Percentiles rank a stretch among this genome's conserved stretches.
Conservation (phyloP, 2,113 vertebrate genomes). For the Misgurnus mizolepis region DNA sequence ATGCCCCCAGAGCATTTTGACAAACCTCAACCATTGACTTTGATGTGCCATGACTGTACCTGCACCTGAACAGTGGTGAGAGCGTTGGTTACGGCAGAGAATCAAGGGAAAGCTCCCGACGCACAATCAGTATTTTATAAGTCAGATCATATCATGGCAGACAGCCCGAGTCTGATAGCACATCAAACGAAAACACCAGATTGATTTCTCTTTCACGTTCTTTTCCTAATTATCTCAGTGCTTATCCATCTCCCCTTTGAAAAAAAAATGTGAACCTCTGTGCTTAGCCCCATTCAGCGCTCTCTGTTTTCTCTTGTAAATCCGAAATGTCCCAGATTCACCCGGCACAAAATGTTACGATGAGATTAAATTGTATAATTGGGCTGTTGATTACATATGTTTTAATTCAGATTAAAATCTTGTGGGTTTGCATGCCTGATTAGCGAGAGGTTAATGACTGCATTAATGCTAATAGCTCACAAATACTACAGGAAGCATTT, state of each 20-base stretch:
- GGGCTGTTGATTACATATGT: constrained; percentile 2
- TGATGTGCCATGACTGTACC: constrained; percentile 26
- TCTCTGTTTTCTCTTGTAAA: neutral
- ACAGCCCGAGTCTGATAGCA: constrained; percentile 42
- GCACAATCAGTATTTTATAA: constrained; percentile 42
- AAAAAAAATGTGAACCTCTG: neutral
- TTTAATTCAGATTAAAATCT: neutral
- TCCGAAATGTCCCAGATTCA: neutral
- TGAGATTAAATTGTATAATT: constrained; percentile 16
- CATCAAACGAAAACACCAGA: constrained; percentile 32
- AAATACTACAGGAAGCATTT: neutral
- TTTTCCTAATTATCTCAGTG: constrained; percentile 42
- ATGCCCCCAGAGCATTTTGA: constrained; percentile 7
- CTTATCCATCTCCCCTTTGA: neutral
- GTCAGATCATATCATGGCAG: constrained; percentile 34
- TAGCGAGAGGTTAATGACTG: constrained; percentile 9
- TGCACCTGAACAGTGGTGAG: neutral
- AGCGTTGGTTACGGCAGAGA: neutral
- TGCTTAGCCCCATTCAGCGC: neutral
- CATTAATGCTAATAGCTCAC: constrained; percentile 21
- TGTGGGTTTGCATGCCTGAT: constrained; percentile 5
- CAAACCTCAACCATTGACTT: constrained; percentile 8
- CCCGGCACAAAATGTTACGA: neutral
- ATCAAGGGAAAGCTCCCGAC: neutral
- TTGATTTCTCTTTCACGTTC: constrained; percentile 27